phyloP scores from a whole-genome alignment of 2,113 vertebrate species.

The Triplophysa tibetana region DNA sequence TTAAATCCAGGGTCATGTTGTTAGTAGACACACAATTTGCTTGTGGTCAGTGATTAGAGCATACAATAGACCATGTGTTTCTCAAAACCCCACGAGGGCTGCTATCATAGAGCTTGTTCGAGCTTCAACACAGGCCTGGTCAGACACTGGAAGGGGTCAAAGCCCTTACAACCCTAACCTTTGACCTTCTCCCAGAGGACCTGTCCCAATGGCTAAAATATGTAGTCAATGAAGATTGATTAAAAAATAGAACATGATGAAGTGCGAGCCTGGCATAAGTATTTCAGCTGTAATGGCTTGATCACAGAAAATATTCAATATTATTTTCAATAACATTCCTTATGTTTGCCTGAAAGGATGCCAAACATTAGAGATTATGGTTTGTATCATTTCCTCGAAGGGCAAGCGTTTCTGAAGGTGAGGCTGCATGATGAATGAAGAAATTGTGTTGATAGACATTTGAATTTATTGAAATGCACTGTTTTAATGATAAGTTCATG shows the following conservation, averaged over 20 bases:
- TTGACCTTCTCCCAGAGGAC: constrained; percentile 68
- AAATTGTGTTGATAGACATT: constrained; percentile 11
- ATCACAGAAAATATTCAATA: background rate
- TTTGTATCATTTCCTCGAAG: constrained; percentile 9
- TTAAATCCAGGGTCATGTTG: constrained; percentile 56
- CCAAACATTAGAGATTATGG: constrained; percentile 5
- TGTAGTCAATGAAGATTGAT: background rate
- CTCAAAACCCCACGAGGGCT: constrained; percentile 56
- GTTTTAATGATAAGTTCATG: constrained; percentile 14
- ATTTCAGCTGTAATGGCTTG: background rate
- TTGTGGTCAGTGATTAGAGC: constrained; percentile 62
- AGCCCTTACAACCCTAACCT: constrained; percentile 58
- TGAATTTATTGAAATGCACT: constrained; percentile 15
- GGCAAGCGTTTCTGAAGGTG: background rate
- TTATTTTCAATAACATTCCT: too few relatives aligned
- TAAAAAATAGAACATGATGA: background rate
- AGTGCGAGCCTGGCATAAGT: background rate
- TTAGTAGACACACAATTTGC: constrained; percentile 45
- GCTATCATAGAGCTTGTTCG: constrained; percentile 61
- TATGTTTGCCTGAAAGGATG: background rate
- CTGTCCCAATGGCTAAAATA: constrained; percentile 7
- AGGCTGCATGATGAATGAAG: constrained; percentile 16
- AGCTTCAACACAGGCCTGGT: constrained; percentile 58
- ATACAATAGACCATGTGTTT: constrained; percentile 60
- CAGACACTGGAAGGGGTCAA: constrained; percentile 64